Percentiles rank a stretch among this genome's conserved stretches.
Evolutionary conservation across 1,140 invertebrate species (phyloP).

Genomic region (Diploscapter pachys): DNA sequence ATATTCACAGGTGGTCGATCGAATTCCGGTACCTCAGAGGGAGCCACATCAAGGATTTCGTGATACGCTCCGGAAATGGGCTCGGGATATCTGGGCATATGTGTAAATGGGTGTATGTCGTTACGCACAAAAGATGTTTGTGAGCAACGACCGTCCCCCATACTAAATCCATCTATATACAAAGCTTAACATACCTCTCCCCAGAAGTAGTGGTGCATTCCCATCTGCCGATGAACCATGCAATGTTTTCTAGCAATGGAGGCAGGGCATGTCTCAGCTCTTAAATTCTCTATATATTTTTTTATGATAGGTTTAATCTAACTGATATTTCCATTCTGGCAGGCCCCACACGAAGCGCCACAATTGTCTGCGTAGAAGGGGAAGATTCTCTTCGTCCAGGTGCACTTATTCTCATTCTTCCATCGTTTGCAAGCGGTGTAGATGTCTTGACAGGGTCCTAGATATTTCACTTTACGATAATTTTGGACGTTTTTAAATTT

Average conservation of each 20-base stretch:
- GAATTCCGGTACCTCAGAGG: constrained; percentile 47
- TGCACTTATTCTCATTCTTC: constrained; percentile 47
- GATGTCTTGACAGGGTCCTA: constrained; percentile 56
- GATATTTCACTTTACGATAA: background rate
- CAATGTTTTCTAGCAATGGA: constrained; percentile 46
- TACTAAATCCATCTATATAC: no score
- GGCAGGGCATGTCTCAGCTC: constrained; percentile 43
- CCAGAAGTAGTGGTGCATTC: constrained; percentile 39
- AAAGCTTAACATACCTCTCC: background rate
- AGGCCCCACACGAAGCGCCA: constrained; percentile 45
- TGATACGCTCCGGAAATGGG: constrained; percentile 40
- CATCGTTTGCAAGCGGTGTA: constrained; percentile 47
- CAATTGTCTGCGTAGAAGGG: constrained; percentile 55
- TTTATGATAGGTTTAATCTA: constrained; percentile 1
- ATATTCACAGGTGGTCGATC: constrained; percentile 54
- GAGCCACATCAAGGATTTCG: constrained; percentile 45
- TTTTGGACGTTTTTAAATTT: background rate
- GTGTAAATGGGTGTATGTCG: no score
- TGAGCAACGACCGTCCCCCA: no score
- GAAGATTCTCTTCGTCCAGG: constrained; percentile 48
- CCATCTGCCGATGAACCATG: constrained; percentile 52
- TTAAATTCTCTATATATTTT: constrained; percentile 16
- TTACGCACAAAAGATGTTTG: no score
- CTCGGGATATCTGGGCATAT: constrained; percentile 39
- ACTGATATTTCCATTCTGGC: constrained; percentile 39